A percentile compares a stretch with the other conserved stretches of the same genome.
Evolutionary conservation across 2,113 vertebrate genomes (phyloP).

Genomic region (Barnardius zonarius): DNA sequence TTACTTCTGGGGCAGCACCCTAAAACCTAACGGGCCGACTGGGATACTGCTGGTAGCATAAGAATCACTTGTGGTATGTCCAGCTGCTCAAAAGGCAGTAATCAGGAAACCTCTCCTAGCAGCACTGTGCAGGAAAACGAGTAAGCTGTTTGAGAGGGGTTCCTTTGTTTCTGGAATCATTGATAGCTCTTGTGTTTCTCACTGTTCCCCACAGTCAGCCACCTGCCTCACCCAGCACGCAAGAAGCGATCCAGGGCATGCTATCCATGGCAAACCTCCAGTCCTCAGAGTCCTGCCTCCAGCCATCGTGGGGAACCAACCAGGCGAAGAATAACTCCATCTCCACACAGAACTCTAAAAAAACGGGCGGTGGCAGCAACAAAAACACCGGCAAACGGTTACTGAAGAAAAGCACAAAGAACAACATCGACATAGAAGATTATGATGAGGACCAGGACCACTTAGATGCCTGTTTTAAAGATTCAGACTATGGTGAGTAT

Average conservation of each 20-base stretch:
- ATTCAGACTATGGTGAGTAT: constrained; percentile 91
- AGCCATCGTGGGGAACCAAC: constrained; percentile 85
- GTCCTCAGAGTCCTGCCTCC: constrained; percentile 91
- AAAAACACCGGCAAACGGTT: constrained; percentile 83
- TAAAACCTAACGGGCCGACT: background rate
- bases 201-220: constrained; percentile 84
- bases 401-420: constrained; percentile 88
- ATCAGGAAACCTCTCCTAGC: background rate
- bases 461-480: constrained; percentile 96
- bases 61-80: too few species aligned
- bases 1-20: background rate
- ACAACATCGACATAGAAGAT: constrained; percentile 85
- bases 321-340: constrained; percentile 86
- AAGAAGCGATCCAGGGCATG: constrained; percentile 99
- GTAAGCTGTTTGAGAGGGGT: background rate
- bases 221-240: constrained; percentile 97
- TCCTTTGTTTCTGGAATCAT: background rate
- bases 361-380: constrained; percentile 70
- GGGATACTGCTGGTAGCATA: background rate
- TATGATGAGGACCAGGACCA: constrained; percentile 97
- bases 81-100: background rate
- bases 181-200: constrained; percentile 1
- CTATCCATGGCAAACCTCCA: constrained; percentile 98
- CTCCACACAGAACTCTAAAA: constrained; percentile 78
- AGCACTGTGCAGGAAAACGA: background rate